A percentile compares a stretch with the other conserved stretches of the same genome.
These are phyloP conservation scores for Bettongia penicillata DNA, from an alignment of 2,113 vertebrate genomes.

Conservation along the genomic window DNA sequence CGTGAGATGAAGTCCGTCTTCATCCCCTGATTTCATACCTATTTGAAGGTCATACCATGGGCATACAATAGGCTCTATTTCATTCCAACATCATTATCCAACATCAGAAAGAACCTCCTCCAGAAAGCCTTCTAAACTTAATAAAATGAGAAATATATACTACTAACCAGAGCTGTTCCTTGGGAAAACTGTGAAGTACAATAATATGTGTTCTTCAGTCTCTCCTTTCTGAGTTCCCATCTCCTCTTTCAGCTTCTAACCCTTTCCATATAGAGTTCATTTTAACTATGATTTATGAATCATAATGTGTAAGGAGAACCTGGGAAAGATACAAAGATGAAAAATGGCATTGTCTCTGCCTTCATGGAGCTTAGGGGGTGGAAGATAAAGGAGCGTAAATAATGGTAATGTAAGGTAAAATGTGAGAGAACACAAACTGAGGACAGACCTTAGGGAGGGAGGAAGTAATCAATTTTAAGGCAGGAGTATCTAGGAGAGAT, in stretches of 20 bases:
- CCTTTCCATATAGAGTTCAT: neutral
- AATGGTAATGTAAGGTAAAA: neutral
- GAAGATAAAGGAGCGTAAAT: neutral
- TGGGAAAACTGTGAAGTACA: neutral
- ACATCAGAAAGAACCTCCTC: neutral
- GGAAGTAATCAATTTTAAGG: neutral
- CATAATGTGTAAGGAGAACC: neutral
- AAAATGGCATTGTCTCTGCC: neutral
- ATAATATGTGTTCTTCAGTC: neutral
- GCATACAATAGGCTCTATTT: neutral
- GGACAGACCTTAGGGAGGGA: neutral
- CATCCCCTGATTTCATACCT: neutral
- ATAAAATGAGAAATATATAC: constrained; percentile 6
- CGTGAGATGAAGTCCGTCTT: neutral
- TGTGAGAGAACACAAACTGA: neutral
- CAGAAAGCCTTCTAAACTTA: neutral
- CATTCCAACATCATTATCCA: neutral
- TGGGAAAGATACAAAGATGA: neutral
- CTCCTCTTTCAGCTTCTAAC: neutral
- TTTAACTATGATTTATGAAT: neutral
- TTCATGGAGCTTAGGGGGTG: neutral
- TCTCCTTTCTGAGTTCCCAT: neutral
- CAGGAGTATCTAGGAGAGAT: neutral
- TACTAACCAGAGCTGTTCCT: neutral
- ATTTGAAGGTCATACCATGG: neutral